A percentile compares a stretch with the other conserved stretches of the same genome.
phyloP scores from a whole-genome alignment of 2,113 vertebrate species.

The Caracal caracal region DNA sequence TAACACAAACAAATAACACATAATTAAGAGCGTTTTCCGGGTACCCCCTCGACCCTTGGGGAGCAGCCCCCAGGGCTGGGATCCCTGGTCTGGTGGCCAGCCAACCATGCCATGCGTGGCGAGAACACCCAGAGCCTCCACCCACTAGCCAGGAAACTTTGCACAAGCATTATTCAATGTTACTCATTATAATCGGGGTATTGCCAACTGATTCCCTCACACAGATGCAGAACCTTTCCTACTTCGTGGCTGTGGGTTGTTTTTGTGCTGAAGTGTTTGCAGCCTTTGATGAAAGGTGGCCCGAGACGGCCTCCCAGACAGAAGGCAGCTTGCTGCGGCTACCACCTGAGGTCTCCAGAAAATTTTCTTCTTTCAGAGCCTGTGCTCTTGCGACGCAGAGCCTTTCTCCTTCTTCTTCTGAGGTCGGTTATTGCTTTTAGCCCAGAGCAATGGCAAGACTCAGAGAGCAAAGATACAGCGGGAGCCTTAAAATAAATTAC shows the following conservation, averaged over 20 bases:
- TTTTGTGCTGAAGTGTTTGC: slow-evolving; percentile 27
- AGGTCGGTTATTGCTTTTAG: slow-evolving; percentile 62
- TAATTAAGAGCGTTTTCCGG: not conserved
- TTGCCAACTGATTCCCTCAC: not conserved
- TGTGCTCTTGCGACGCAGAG: fast-evolving
- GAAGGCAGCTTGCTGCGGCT: not conserved
- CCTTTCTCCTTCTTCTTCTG: slow-evolving; percentile 47
- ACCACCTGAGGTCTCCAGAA: slow-evolving; percentile 2
- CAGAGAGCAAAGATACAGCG: slow-evolving; percentile 40
- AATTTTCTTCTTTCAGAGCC: not conserved
- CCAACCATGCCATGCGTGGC: not conserved
- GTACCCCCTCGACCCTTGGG: not conserved
- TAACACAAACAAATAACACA: not conserved
- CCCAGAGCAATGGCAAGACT: slow-evolving; percentile 16
- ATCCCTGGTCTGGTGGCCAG: not conserved
- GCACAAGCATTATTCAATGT: not conserved
- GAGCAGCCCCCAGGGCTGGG: not conserved
- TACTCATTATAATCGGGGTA: not conserved
- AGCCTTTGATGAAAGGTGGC: slow-evolving; percentile 25
- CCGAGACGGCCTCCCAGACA: not conserved
- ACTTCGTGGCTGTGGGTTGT: not conserved
- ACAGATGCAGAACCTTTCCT: not conserved
- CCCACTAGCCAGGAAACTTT: not conserved
- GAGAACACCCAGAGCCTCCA: not conserved
- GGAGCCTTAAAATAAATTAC: slow-evolving; percentile 55